Conservation (phyloP, 1,140 invertebrate genomes). For the Cardiocondyla obscurior region DNA sequence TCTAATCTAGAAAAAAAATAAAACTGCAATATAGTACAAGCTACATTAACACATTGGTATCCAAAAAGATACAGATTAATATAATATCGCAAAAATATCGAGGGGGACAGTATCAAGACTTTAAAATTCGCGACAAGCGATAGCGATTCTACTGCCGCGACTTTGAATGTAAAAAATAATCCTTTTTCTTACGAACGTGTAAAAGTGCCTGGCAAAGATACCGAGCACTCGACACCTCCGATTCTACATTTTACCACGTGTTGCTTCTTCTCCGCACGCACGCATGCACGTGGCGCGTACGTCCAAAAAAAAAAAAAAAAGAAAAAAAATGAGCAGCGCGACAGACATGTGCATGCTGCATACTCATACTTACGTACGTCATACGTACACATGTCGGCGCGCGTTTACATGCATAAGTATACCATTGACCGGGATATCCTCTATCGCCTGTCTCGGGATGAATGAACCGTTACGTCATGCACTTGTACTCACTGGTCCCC, state of each 20-base stretch:
- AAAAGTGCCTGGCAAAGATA: not conserved
- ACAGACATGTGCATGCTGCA: slow-evolving; percentile 28
- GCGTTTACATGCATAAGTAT: slow-evolving; percentile 69
- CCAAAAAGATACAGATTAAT: not conserved
- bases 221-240: not conserved
- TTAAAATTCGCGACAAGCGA: no score
- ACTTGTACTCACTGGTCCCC: slow-evolving; percentile 79
- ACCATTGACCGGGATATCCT: slow-evolving; percentile 83
- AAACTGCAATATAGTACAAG: not conserved
- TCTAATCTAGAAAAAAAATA: not conserved
- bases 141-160: no score
- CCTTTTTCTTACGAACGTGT: not conserved
- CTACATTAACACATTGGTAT: not conserved
- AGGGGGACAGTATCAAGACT: no score
- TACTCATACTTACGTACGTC: slow-evolving; percentile 21
- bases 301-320: slow-evolving; percentile 37
- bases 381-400: slow-evolving; percentile 11
- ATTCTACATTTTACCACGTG: slow-evolving; percentile 7
- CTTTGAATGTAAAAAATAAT: not conserved
- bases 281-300: slow-evolving; percentile 28
- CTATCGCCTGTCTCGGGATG: slow-evolving; percentile 81
- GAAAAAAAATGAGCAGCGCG: slow-evolving; percentile 34
- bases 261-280: slow-evolving; percentile 28
- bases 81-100: not conserved
- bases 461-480: slow-evolving; percentile 83